These are phyloP conservation scores for Galerucella pusilla DNA, from an alignment of 2,888 invertebrate genomes.

Conservation along the genomic window DNA sequence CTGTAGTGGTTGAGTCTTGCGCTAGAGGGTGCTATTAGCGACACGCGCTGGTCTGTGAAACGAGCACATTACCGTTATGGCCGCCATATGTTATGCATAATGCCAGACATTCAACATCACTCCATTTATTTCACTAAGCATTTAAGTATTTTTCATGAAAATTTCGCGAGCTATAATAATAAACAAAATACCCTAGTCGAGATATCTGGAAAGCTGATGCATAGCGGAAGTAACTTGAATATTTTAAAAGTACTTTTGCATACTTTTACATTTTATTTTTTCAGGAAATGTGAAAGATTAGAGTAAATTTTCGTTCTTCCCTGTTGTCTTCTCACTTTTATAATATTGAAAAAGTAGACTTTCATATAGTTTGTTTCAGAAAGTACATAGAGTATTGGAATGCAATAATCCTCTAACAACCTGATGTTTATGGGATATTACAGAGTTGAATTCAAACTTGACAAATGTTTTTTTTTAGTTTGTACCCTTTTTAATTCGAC, in stretches of 20 bases:
- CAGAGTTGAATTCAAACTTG: no score
- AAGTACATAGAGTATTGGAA: no score
- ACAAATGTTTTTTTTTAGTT: no score
- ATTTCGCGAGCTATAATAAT: conserved; percentile 30
- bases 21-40: conserved; percentile 55
- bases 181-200: conserved; percentile 30
- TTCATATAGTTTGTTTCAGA: no score
- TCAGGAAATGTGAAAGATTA: background rate
- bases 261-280: conserved; percentile 7
- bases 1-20: conserved; percentile 46
- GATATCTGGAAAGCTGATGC: conserved; percentile 30
- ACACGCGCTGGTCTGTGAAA: conserved; percentile 55
- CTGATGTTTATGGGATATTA: no score
- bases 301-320: background rate
- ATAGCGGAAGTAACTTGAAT: conserved; percentile 32
- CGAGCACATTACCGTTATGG: conserved; percentile 57
- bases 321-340: no score
- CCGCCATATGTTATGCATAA: conserved; percentile 45
- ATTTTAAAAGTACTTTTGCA: conserved; percentile 19
- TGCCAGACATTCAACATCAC: conserved; percentile 45
- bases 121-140: conserved; percentile 47
- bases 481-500: no score
- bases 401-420: no score
- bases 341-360: no score
- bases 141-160: conserved; percentile 45